A percentile compares a stretch with the other conserved stretches of the same genome.
Conservation (phyloP, 2,888 invertebrate species). For the Mycalesis mineus region DNA sequence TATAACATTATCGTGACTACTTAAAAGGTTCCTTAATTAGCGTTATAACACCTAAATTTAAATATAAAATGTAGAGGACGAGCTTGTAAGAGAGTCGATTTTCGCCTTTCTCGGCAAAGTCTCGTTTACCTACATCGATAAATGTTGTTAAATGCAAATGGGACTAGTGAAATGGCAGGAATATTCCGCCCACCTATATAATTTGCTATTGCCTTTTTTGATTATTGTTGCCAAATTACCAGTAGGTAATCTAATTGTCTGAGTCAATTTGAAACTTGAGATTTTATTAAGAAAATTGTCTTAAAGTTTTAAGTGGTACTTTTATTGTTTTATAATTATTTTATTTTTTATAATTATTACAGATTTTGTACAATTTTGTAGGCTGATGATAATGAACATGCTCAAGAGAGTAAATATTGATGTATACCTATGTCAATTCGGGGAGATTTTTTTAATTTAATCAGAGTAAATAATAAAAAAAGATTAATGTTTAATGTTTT, state of each 20-base stretch:
- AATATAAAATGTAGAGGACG: constrained; percentile 28
- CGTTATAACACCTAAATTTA: constrained; percentile 18
- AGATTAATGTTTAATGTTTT: too few relatives aligned
- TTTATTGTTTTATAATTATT: too few relatives aligned
- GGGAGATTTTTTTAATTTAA: too few relatives aligned
- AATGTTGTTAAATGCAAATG: constrained; percentile 76
- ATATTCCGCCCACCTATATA: constrained; percentile 61
- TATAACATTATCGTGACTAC: constrained; percentile 3
- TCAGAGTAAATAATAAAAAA: too few relatives aligned
- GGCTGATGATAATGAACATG: too few relatives aligned
- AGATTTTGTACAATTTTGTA: too few relatives aligned
- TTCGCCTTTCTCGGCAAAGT: constrained; percentile 54
- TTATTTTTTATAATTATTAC: too few relatives aligned
- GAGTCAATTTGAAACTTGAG: too few relatives aligned
- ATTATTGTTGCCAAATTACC: constrained; percentile 38
- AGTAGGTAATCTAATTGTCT: constrained; percentile 9
- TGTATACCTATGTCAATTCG: too few relatives aligned
- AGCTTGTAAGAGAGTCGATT: constrained; percentile 45
- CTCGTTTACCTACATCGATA: constrained; percentile 64
- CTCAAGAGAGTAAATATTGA: too few relatives aligned
- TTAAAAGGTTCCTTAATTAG: constrained; percentile 21
- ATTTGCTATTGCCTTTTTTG: constrained; percentile 61
- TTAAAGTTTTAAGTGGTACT: too few relatives aligned
- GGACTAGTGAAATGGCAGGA: constrained; percentile 69
- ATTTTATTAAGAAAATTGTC: too few relatives aligned